Percentiles rank a stretch among this genome's conserved stretches.
Conservation (phyloP, 2,797 vertebrate genomes). For the Prionace glauca region DNA sequence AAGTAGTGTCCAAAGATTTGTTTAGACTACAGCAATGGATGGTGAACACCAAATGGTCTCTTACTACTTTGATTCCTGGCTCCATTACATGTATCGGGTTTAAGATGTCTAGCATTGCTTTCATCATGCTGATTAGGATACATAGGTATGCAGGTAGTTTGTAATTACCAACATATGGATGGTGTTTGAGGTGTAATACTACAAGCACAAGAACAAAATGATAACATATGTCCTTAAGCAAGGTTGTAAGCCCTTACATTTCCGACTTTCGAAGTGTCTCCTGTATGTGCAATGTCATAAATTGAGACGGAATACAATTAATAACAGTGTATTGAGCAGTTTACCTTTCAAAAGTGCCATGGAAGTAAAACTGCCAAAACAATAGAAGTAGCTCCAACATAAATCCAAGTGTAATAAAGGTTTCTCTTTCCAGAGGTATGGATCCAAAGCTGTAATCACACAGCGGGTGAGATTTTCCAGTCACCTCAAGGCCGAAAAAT, state of each 20-base stretch:
- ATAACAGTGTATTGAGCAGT: background rate
- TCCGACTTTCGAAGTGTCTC: background rate
- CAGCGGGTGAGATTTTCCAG: too few species aligned
- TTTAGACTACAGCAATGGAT: background rate
- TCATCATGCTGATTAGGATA: constrained; percentile 6
- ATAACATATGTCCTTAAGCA: constrained; percentile 15
- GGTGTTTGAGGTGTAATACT: constrained; percentile 21
- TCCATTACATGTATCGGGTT: constrained; percentile 32
- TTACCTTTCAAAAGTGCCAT: background rate
- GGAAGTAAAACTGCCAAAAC: background rate
- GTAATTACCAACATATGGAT: constrained; percentile 16
- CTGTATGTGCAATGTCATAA: background rate
- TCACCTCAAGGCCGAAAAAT: too few species aligned
- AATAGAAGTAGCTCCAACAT: background rate
- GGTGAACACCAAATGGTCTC: constrained; percentile 14
- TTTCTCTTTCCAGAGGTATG: background rate
- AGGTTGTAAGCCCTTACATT: background rate
- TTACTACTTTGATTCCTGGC: constrained; percentile 22
- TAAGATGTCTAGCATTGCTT: constrained; percentile 16
- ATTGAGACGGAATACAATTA: background rate
- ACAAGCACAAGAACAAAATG: background rate
- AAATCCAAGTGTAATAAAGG: background rate
- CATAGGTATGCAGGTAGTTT: constrained; percentile 26
- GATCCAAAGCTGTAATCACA: background rate
- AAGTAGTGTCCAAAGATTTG: constrained; percentile 16